Conservation (phyloP, 2,113 vertebrate genomes). For the Sardina pilchardus region DNA sequence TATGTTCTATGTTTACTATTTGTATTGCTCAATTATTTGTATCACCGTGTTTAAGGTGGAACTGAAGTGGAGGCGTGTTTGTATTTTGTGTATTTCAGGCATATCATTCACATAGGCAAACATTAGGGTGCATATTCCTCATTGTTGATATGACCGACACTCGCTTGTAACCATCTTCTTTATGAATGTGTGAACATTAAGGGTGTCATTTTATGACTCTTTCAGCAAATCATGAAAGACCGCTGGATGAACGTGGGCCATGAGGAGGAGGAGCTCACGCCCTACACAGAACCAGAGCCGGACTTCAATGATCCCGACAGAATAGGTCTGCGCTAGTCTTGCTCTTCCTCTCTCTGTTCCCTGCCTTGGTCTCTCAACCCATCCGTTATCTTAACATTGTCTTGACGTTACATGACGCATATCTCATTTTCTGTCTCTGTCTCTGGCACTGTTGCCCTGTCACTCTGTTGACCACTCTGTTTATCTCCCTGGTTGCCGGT, state of each 20-base stretch:
- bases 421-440: not conserved
- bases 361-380: not conserved
- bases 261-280: conserved; percentile 85
- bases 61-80: no score
- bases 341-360: not conserved
- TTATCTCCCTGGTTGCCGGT: not conserved
- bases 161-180: not conserved
- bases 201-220: not conserved
- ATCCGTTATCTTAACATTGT: not conserved
- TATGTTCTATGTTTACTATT: conserved; percentile 39
- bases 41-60: no score
- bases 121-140: not conserved
- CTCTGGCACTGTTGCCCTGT: not conserved
- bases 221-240: conserved; percentile 90
- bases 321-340: conserved; percentile 69
- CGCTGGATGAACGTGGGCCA: conserved; percentile 87
- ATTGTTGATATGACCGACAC: not conserved
- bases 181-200: not conserved
- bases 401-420: not conserved
- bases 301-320: conserved; percentile 82
- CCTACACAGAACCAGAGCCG: conserved; percentile 80
- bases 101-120: not conserved
- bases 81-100: no score
- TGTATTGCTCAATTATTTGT: no score
- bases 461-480: not conserved